Evolutionary conservation across 2,797 vertebrate genomes (phyloP).

Genomic region (Helarctos malayanus): DNA sequence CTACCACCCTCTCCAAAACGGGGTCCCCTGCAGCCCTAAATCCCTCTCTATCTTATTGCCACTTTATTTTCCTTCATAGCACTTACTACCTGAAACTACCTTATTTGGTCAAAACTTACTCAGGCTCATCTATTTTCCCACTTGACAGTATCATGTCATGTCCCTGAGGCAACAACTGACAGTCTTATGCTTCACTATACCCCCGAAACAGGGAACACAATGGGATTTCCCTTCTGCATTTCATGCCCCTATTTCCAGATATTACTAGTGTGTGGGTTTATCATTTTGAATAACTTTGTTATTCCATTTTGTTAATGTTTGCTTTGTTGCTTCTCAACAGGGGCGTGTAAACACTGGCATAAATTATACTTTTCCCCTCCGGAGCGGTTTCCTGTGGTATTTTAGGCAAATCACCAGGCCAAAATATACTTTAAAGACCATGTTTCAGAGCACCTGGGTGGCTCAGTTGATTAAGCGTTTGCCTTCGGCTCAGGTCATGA

Average conservation of each 20-base stretch:
- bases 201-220: neutral
- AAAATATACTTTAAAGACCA: neutral
- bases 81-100: neutral
- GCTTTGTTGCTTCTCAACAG: neutral
- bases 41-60: neutral
- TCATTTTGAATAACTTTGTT: neutral
- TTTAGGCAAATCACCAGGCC: neutral
- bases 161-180: neutral
- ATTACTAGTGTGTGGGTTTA: neutral
- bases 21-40: neutral
- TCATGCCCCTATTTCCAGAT: neutral
- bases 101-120: neutral
- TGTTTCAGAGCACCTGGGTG: neutral
- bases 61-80: neutral
- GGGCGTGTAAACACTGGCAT: neutral
- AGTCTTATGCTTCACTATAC: neutral
- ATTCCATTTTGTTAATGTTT: neutral
- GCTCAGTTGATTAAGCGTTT: neutral
- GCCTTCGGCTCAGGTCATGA: neutral
- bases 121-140: rapidly evolving
- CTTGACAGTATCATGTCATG: rapidly evolving
- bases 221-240: neutral
- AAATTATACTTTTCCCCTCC: neutral
- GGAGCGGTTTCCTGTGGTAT: neutral
- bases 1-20: neutral